Percentiles rank a stretch among this genome's conserved stretches.
These are phyloP conservation scores for Oscheius sp. DNA, from an alignment of 2,888 invertebrate genomes.

Conservation along the genomic window DNA sequence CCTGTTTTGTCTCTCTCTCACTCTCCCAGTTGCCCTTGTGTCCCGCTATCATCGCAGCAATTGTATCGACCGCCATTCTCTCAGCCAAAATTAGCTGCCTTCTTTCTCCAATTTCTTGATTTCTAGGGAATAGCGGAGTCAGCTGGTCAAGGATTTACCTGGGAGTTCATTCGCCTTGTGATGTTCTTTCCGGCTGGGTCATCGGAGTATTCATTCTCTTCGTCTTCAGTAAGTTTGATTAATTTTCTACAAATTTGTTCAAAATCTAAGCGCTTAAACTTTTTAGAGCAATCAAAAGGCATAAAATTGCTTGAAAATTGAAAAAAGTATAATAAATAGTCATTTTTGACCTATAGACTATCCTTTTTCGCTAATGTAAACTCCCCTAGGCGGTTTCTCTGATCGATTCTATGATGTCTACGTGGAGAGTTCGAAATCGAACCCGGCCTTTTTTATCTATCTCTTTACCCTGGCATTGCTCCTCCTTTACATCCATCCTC, in stretches of 20 bases:
- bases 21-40: slow-evolving; percentile 19
- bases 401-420: slow-evolving; percentile 36
- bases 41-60: slow-evolving; percentile 22
- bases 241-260: too few relatives aligned
- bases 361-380: too few relatives aligned
- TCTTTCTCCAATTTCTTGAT: background rate
- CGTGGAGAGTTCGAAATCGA: slow-evolving; percentile 28
- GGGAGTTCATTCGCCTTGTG: slow-evolving; percentile 49
- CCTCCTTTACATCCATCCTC: slow-evolving; percentile 36
- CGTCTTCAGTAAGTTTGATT: slow-evolving; percentile 33
- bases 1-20: slow-evolving; percentile 20
- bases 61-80: slow-evolving; percentile 19
- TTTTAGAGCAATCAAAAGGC: too few relatives aligned
- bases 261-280: too few relatives aligned
- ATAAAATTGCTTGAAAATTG: background rate
- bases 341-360: background rate
- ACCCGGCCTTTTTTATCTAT: slow-evolving; percentile 27
- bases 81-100: slow-evolving; percentile 5
- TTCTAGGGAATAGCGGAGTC: slow-evolving; percentile 46
- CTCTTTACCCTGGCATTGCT: slow-evolving; percentile 29
- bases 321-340: too few relatives aligned
- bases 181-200: slow-evolving; percentile 48
- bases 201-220: slow-evolving; percentile 44
- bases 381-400: slow-evolving; percentile 34
- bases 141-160: slow-evolving; percentile 45